Evolutionary conservation across 2,797 vertebrate genomes (phyloP).

Genomic region (Gila robusta): DNA sequence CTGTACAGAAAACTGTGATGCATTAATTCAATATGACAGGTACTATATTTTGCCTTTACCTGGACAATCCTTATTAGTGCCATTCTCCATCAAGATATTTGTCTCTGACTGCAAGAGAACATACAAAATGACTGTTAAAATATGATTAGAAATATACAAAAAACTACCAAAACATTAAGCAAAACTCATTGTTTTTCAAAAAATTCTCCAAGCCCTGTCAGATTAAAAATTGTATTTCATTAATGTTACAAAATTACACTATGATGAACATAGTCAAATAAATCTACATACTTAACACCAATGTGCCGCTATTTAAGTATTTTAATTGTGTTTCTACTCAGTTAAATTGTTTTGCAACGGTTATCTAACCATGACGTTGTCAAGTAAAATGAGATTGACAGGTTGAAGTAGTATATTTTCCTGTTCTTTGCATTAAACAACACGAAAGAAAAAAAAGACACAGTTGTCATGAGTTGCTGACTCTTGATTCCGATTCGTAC

Average conservation of each 20-base stretch:
- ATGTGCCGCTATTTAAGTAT: background rate
- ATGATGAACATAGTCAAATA: background rate
- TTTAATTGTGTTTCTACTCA: background rate
- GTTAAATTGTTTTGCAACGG: background rate
- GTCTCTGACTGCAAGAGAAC: slow-evolving; percentile 63
- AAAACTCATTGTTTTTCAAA: background rate
- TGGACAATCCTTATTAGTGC: slow-evolving; percentile 44
- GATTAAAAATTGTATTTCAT: background rate
- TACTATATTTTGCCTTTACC: slow-evolving; percentile 52
- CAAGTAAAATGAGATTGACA: background rate
- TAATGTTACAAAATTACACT: background rate
- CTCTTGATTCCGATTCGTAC: no score
- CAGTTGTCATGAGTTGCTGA: no score
- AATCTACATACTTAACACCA: background rate
- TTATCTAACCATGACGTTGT: background rate
- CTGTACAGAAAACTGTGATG: background rate
- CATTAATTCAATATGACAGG: background rate
- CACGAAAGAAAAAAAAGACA: no score
- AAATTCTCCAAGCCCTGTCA: background rate
- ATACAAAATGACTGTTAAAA: background rate
- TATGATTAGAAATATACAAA: background rate
- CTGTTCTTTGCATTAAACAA: no score
- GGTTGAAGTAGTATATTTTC: no score
- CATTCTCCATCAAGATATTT: slow-evolving; percentile 58
- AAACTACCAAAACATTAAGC: background rate